phyloP scores from a whole-genome alignment of 1,140 invertebrate species.

The Solen grandis region DNA sequence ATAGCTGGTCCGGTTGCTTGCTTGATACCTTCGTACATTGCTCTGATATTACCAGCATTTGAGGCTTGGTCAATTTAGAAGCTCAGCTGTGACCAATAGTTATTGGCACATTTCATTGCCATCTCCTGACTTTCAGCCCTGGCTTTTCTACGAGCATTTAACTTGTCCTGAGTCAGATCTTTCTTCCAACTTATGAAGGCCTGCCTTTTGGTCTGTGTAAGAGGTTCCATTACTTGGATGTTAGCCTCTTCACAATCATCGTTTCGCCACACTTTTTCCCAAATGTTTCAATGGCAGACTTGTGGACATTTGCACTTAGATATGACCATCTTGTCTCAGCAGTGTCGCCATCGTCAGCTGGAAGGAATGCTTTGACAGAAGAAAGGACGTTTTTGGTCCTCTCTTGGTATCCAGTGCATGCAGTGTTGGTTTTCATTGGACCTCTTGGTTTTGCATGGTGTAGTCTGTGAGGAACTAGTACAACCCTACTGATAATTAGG shows the following conservation, averaged over 20 bases:
- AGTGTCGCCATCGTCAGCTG: too few relatives aligned
- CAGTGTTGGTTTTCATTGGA: too few relatives aligned
- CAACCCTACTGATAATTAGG: too few relatives aligned
- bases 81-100: constrained; percentile 22
- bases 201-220: not conserved
- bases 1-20: constrained; percentile 37
- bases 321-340: too few relatives aligned
- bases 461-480: too few relatives aligned
- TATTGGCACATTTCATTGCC: constrained; percentile 21
- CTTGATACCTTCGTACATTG: constrained; percentile 35
- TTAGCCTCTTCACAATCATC: constrained; percentile 6
- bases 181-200: constrained; percentile 2
- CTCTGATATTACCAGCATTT: constrained; percentile 19
- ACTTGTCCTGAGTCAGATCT: not conserved
- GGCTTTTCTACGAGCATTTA: not conserved
- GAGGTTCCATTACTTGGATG: not conserved
- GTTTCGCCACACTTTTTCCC: not conserved
- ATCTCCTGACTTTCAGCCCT: not conserved
- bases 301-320: not conserved
- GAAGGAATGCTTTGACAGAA: too few relatives aligned
- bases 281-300: not conserved
- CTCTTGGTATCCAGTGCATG: too few relatives aligned
- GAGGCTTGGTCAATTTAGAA: too few relatives aligned
- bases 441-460: too few relatives aligned
- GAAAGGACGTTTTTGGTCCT: too few relatives aligned